phyloP scores from a whole-genome alignment of 2,888 invertebrate species.

The Eulithis prunata region DNA sequence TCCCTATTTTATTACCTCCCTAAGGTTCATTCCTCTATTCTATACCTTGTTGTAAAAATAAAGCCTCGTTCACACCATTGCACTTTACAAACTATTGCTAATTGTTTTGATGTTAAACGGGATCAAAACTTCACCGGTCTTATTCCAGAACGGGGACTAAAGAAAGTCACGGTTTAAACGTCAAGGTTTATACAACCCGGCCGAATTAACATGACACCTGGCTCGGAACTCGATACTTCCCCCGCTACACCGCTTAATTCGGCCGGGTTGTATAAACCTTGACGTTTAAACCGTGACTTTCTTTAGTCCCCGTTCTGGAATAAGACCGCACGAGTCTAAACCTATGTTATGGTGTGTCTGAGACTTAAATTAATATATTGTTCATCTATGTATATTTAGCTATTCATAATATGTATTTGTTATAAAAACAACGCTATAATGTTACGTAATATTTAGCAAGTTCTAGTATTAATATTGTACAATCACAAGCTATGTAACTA shows the following conservation, averaged over 20 bases:
- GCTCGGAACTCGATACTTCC: no score
- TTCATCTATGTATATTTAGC: constrained; percentile 36
- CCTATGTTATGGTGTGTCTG: constrained; percentile 23
- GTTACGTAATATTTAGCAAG: constrained; percentile 32
- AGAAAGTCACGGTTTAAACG: no score
- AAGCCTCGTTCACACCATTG: constrained; percentile 27
- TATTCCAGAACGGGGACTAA: no score
- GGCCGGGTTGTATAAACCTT: no score
- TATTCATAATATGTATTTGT: constrained; percentile 35
- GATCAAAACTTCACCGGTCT: no score
- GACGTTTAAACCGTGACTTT: no score
- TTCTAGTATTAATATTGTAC: constrained; percentile 32
- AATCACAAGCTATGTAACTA: constrained; percentile 11
- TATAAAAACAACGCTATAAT: constrained; percentile 26
- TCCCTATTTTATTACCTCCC: no score
- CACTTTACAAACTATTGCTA: constrained; percentile 3
- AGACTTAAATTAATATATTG: constrained; percentile 15
- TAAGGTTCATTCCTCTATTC: constrained; percentile 52
- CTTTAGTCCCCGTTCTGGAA: no score
- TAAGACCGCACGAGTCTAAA: background rate
- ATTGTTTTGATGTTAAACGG: background rate
- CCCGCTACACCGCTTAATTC: no score
- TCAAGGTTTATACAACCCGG: no score
- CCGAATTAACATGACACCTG: no score
- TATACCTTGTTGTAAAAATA: constrained; percentile 22